Evolutionary conservation across 2,888 invertebrate species (phyloP).

Genomic region (Drosophila melanosoma): DNA sequence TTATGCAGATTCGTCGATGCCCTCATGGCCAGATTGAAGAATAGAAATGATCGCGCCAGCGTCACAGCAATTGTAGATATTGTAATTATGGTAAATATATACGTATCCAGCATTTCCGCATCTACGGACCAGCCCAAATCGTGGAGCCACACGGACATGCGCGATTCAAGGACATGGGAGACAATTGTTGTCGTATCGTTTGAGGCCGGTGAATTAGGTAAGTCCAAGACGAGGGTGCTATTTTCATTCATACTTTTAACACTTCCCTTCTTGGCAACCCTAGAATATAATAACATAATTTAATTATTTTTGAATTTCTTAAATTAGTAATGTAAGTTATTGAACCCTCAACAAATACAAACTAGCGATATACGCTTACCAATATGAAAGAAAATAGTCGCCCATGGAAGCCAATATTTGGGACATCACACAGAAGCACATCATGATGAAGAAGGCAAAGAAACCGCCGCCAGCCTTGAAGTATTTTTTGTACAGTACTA

Average conservation of each 20-base stretch:
- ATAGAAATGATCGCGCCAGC: slow-evolving; percentile 84
- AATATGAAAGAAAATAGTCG: slow-evolving; percentile 92
- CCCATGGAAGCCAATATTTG: slow-evolving; percentile 90
- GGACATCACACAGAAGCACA: slow-evolving; percentile 88
- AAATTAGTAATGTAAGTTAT: not conserved
- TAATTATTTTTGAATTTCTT: not conserved
- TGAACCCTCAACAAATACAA: not conserved
- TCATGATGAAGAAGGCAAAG: slow-evolving; percentile 87
- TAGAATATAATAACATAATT: slow-evolving; percentile 6
- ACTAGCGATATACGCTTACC: slow-evolving; percentile 84
- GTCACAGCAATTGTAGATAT: slow-evolving; percentile 84
- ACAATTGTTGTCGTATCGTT: slow-evolving; percentile 47
- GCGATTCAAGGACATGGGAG: slow-evolving; percentile 52
- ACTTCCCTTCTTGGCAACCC: slow-evolving; percentile 71
- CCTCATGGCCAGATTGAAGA: slow-evolving; percentile 88
- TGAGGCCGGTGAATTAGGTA: slow-evolving; percentile 1
- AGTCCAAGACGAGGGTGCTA: slow-evolving; percentile 25
- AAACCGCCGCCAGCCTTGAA: slow-evolving; percentile 90
- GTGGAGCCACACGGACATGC: slow-evolving; percentile 54
- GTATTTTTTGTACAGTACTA: slow-evolving; percentile 88
- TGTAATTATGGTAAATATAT: slow-evolving; percentile 86
- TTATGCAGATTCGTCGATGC: slow-evolving; percentile 93
- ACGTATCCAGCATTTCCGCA: slow-evolving; percentile 83
- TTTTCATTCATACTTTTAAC: slow-evolving; percentile 28
- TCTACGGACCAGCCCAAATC: slow-evolving; percentile 67